Evolutionary conservation across 37 sponge, comb jelly and placozoan species (phyloP), one percentile per base, ranked within the genome.

Genomic region (Hormiphora californensis): DNA sequence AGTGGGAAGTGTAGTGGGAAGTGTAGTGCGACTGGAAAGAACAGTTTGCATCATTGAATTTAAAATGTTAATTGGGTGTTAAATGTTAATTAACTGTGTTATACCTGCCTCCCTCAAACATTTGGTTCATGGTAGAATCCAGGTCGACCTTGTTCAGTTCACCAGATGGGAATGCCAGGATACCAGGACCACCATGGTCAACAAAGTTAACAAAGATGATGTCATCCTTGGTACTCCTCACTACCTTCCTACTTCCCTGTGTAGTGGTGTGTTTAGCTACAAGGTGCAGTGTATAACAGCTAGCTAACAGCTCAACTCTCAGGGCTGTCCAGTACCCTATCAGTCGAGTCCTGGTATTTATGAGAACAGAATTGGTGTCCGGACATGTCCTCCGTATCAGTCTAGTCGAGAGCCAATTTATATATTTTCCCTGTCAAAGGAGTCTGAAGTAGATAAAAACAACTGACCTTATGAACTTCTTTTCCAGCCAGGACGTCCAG

Each of bases 181-280:
- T 81, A 1, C 91, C 91, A 1, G 88, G 89, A 32, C 88, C 93
- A 39, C 93, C 93, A 53, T 93, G 93, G 37, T 93, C 93, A 0
- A 89, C 93, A 31, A 93, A 87, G 88, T 93, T 88, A 30, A 93
- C 85, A 63, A 93, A 93, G 0, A 93, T 90, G 51, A 86, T 78
- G 86, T 89, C 90, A 54, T 91, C 55, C 28, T 90, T 89, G 36
- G 89, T 90, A 85, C 93, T 93, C 32, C 0, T 35, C 22, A 54
- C 31, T 0, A 27, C 43, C 27, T 73, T 73, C 27, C 81, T 17
- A 46, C 81, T 73, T 9, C 81, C n/a, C n/a, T n/a, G n/a, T n/a
- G n/a, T n/a, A n/a, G n/a, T n/a, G n/a, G n/a, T n/a, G n/a, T n/a
- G n/a, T n/a, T n/a, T n/a, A n/a, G n/a, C n/a, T n/a, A n/a, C n/a